Conservation (phyloP, 2,888 invertebrate genomes). For the Catonia carolina region DNA sequence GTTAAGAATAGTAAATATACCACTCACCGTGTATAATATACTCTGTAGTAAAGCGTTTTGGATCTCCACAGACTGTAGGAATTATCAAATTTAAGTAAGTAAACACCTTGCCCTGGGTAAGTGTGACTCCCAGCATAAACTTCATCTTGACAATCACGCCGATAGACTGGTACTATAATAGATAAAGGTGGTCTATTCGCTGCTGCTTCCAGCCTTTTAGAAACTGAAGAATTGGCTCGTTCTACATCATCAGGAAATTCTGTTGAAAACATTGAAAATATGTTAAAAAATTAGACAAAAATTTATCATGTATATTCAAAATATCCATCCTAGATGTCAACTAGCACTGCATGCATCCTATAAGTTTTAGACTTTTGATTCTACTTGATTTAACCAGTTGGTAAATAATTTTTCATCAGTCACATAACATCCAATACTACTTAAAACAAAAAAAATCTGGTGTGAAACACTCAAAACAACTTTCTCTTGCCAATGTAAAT, state of each 20-base stretch:
- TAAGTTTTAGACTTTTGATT: no score
- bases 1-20: no score
- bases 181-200: conserved; percentile 55
- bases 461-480: no score
- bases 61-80: conserved; percentile 98
- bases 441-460: no score
- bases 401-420: no score
- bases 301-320: no score
- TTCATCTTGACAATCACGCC: conserved; percentile 94
- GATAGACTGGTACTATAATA: conserved; percentile 88
- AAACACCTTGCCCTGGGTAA: conserved; percentile 96
- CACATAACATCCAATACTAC: no score
- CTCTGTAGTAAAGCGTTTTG: conserved; percentile 97
- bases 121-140: conserved; percentile 96
- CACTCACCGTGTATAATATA: conserved; percentile 80
- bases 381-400: no score
- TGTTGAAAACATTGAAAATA: conserved; percentile 20
- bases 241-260: conserved; percentile 48
- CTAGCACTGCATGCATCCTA: no score
- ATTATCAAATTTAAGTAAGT: conserved; percentile 98
- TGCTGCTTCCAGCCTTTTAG: conserved; percentile 21
- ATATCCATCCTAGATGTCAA: no score
- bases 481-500: no score
- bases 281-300: not conserved
- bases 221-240: conserved; percentile 48